Evolutionary conservation across 2,888 invertebrate species (phyloP).

Genomic region (Vannuccia rotundouncinata): DNA sequence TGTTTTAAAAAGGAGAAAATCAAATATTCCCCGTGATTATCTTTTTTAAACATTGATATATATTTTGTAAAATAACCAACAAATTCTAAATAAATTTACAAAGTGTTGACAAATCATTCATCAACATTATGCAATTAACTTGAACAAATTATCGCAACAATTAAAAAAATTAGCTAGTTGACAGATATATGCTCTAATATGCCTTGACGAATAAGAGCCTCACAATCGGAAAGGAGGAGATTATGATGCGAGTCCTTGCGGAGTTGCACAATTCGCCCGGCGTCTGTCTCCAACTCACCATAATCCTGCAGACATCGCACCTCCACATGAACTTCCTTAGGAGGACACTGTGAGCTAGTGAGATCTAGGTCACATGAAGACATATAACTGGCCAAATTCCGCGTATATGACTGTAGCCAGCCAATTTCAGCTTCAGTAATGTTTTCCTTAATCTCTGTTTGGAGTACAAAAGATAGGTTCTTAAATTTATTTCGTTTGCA

Average conservation of each 20-base stretch:
- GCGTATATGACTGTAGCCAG: constrained; percentile 83
- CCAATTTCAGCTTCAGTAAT: constrained; percentile 58
- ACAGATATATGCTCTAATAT: constrained; percentile 57
- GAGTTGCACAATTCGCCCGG: constrained; percentile 79
- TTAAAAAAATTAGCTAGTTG: too few relatives aligned
- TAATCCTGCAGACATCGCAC: constrained; percentile 77
- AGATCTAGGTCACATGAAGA: constrained; percentile 70
- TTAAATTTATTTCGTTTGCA: too few relatives aligned
- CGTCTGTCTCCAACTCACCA: constrained; percentile 84
- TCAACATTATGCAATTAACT: too few relatives aligned
- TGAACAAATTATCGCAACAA: too few relatives aligned
- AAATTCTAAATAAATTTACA: too few relatives aligned
- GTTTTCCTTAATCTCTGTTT: constrained; percentile 25
- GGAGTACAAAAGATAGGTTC: background rate
- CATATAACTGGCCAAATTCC: constrained; percentile 79
- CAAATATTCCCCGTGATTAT: too few relatives aligned
- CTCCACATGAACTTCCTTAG: constrained; percentile 83
- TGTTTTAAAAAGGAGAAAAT: too few relatives aligned
- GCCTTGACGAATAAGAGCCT: constrained; percentile 80
- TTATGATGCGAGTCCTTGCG: constrained; percentile 81
- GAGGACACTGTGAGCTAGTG: constrained; percentile 77
- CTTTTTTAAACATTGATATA: too few relatives aligned
- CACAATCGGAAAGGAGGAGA: constrained; percentile 77
- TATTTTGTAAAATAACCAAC: too few relatives aligned
- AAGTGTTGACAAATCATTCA: too few relatives aligned